Conservation (phyloP, 1,140 invertebrate genomes). For the Achroia grisella region DNA sequence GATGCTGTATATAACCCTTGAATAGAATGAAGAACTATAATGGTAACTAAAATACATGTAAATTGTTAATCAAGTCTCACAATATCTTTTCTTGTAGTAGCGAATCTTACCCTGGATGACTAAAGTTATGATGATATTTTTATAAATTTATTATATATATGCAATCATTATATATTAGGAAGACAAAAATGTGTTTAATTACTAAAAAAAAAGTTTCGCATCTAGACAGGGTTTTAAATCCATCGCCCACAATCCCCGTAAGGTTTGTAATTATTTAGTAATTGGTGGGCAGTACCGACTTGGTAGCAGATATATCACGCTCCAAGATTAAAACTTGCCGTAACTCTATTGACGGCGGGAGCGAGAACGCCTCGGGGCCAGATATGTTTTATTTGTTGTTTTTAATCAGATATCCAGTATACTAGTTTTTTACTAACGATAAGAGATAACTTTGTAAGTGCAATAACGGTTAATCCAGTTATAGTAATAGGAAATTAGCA, state of each 20-base stretch:
- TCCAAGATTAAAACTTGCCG: constrained; percentile 8
- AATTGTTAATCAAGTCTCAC: too few species aligned
- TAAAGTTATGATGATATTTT: neutral
- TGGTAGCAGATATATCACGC: constrained; percentile 48
- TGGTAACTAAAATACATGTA: too few species aligned
- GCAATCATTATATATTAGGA: neutral
- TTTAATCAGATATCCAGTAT: neutral
- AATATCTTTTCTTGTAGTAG: neutral
- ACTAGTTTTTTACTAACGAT: neutral
- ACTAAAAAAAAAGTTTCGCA: neutral
- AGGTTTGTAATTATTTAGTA: constrained; percentile 63
- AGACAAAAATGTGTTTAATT: neutral
- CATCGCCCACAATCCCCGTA: constrained; percentile 17
- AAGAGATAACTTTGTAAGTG: too few species aligned
- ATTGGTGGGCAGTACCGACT: constrained; percentile 45
- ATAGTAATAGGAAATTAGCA: neutral
- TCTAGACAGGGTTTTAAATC: neutral
- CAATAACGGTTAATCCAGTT: neutral
- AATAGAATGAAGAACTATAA: too few species aligned
- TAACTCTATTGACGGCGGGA: neutral
- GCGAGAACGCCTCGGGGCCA: neutral
- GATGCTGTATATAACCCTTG: too few species aligned
- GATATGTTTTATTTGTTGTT: neutral
- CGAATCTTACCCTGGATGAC: neutral
- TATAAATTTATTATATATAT: neutral